phyloP scores from a whole-genome alignment of 2,888 invertebrate genomes.

The Portevinia maculata region DNA sequence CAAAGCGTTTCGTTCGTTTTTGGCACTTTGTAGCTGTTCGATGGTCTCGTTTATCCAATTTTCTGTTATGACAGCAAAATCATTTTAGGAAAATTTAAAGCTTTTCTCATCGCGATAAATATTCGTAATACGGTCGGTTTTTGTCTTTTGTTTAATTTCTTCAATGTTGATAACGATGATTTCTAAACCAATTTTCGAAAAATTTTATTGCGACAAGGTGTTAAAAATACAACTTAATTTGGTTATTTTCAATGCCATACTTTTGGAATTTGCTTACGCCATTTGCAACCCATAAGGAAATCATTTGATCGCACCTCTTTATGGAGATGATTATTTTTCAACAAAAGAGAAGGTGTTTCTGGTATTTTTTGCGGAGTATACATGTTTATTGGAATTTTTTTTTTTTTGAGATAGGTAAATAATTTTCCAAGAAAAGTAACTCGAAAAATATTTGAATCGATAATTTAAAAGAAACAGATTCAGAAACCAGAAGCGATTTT shows the following conservation, averaged over 20 bases:
- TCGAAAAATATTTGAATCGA: slow-evolving; percentile 7
- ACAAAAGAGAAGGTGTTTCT: slow-evolving; percentile 15
- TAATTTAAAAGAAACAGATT: slow-evolving; percentile 21
- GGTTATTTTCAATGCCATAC: slow-evolving; percentile 53
- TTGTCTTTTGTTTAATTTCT: neutral
- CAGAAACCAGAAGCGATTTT: neutral
- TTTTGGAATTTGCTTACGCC: slow-evolving; percentile 40
- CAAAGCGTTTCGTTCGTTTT: slow-evolving; percentile 27
- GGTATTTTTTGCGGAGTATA: neutral
- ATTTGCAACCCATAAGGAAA: slow-evolving; percentile 35
- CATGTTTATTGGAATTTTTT: slow-evolving; percentile 42
- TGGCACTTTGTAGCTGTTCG: slow-evolving; percentile 52
- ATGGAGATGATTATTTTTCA: slow-evolving; percentile 18
- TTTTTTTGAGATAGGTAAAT: slow-evolving; percentile 35
- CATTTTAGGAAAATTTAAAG: slow-evolving; percentile 61
- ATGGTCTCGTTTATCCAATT: slow-evolving; percentile 27
- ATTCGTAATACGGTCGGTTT: neutral
- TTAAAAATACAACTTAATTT: neutral
- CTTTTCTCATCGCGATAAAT: slow-evolving; percentile 33
- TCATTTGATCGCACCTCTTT: slow-evolving; percentile 27
- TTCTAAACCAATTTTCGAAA: no score
- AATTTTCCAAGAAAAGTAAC: slow-evolving; percentile 30
- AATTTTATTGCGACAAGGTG: slow-evolving; percentile 53
- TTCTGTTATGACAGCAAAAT: slow-evolving; percentile 48
- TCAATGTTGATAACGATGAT: no score